Percentiles rank a stretch among this genome's conserved stretches.
Conservation (phyloP, 2,113 vertebrate species). For the Hucho hucho region DNA sequence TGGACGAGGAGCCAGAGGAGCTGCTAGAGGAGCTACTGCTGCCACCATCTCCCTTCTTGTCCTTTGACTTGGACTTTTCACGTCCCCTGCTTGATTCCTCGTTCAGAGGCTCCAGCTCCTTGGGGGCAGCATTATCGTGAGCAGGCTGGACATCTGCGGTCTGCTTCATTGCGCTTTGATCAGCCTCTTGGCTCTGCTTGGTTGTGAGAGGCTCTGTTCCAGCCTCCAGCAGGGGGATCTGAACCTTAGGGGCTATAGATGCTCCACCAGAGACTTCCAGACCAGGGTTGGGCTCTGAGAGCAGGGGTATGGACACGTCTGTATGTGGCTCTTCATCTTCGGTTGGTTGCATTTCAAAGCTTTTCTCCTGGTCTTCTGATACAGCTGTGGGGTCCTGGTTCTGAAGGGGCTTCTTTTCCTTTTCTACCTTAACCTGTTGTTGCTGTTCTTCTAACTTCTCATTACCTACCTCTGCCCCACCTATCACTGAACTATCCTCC, state of each 20-base stretch:
- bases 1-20: slow-evolving; percentile 81
- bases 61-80: slow-evolving; percentile 55
- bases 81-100: slow-evolving; percentile 66
- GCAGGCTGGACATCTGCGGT: background rate
- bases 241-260: slow-evolving; percentile 1
- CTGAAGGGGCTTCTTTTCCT: background rate
- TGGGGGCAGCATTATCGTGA: slow-evolving; percentile 3
- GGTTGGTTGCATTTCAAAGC: slow-evolving; percentile 5
- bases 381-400: slow-evolving; percentile 16
- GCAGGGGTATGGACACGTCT: slow-evolving; percentile 6
- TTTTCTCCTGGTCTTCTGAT: slow-evolving; percentile 1
- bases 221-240: background rate
- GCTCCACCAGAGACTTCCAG: background rate
- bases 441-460: slow-evolving; percentile 60
- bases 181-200: slow-evolving; percentile 7
- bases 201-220: background rate
- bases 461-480: slow-evolving; percentile 42
- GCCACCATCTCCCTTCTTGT: slow-evolving; percentile 76
- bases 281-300: background rate
- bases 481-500: slow-evolving; percentile 66
- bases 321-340: slow-evolving; percentile 6
- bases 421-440: slow-evolving; percentile 5
- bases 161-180: background rate
- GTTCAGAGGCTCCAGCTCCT: slow-evolving; percentile 57
- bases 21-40: slow-evolving; percentile 68